phyloP scores from a whole-genome alignment of 2,113 vertebrate genomes.

The Petaurus breviceps region DNA sequence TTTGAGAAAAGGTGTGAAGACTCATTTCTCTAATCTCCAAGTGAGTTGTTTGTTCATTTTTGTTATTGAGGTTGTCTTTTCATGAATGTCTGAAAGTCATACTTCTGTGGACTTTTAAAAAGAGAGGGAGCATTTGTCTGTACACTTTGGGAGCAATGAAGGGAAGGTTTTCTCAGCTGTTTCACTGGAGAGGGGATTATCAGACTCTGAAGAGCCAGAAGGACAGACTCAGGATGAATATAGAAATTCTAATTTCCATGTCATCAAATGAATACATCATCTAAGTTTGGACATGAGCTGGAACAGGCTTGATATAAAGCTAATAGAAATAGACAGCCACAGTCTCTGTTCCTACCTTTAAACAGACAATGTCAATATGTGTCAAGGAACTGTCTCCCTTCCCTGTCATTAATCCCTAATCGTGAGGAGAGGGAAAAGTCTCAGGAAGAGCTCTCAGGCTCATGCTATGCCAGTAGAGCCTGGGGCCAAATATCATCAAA shows the following conservation, averaged over 20 bases:
- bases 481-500: not conserved
- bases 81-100: not conserved
- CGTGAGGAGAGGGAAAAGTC: not conserved
- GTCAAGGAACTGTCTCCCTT: not conserved
- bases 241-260: not conserved
- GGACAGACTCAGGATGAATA: not conserved
- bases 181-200: not conserved
- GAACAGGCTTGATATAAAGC: not conserved
- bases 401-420: not conserved
- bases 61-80: not conserved
- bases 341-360: constrained; percentile 1
- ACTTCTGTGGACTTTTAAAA: not conserved
- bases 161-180: not conserved
- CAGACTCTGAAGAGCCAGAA: not conserved
- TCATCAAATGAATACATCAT: not conserved
- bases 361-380: not conserved
- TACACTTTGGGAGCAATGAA: not conserved
- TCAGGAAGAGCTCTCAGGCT: not conserved
- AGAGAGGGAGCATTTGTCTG: not conserved
- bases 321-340: not conserved
- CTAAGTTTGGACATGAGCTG: not conserved
- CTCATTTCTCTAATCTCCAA: not conserved
- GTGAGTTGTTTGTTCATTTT: not conserved
- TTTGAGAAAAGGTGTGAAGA: not conserved
- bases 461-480: not conserved